Percentiles rank a stretch among this genome's conserved stretches.
These are phyloP conservation scores for Brachionus asplanchnoidis DNA, from an alignment of 1,140 invertebrate species.

Conservation along the genomic window DNA sequence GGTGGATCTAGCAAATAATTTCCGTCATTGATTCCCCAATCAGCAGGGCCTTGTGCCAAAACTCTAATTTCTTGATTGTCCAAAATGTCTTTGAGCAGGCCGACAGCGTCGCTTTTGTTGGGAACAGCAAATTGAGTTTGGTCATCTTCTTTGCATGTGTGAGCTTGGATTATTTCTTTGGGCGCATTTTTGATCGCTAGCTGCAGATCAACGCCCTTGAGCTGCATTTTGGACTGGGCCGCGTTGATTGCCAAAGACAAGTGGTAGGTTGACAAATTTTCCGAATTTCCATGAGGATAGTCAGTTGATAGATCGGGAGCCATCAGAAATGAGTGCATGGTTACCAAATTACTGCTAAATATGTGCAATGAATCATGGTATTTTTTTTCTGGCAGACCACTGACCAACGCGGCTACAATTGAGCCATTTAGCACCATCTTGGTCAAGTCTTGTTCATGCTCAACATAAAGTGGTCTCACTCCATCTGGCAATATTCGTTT, in stretches of 20 bases:
- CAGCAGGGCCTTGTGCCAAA: neutral
- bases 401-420: neutral
- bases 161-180: conserved; percentile 24
- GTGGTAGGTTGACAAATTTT: neutral
- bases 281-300: conserved; percentile 2
- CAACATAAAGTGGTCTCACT: neutral
- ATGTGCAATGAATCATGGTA: conserved; percentile 34
- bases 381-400: neutral
- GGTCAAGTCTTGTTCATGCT: conserved; percentile 13
- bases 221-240: neutral
- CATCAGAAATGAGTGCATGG: conserved; percentile 37
- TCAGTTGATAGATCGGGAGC: conserved; percentile 16
- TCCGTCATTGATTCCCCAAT: conserved; percentile 32
- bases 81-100: conserved; percentile 3
- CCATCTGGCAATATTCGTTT: neutral
- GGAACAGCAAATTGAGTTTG: neutral
- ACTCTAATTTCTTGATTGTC: conserved; percentile 16
- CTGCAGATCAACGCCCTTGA: neutral
- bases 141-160: conserved; percentile 38
- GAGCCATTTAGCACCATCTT: conserved; percentile 29
- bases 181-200: conserved; percentile 16
- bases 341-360: conserved; percentile 21
- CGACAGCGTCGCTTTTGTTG: neutral
- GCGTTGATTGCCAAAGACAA: conserved; percentile 31
- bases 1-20: conserved; percentile 34